Evolutionary conservation across 2,797 vertebrate genomes (phyloP), one percentile per base, ranked within the genome.

Genomic region (Poeciliopsis gracilis): DNA sequence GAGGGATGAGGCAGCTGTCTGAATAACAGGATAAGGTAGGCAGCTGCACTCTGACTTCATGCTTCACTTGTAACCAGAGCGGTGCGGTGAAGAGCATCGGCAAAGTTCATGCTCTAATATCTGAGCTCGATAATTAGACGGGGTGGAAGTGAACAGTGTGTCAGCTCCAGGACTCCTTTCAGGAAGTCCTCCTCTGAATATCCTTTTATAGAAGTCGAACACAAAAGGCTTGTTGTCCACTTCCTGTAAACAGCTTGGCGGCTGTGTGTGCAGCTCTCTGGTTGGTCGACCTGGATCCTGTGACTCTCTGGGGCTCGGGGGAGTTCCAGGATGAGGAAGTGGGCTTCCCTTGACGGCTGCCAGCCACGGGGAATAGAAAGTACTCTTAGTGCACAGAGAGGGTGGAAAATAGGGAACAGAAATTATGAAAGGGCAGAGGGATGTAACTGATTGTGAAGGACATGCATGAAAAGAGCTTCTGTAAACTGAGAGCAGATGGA

Each of bases 181-280:
- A 95, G 95, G 95, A 96, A 96, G 95, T 91, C 82, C 86, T 92
- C 90, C 6, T 72, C 90, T 92, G 90, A 92, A 95, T 95, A 95
- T 95, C 96, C 96, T 96, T 96, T 96, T 96, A 95, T 95, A 96
- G 95, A 96, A 90, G 93, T 93, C 57, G 80, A 95, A 94, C 82
- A 96, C 95, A 96, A 96, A 96, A 95, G 95, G 82, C 90, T 88
- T 86, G 88, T 86, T 93, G 93, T 92, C 89, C 90, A 91, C 92
- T 96, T 96, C 96, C 96, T 96, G 96, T 96, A 95, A 96, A 96
- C 95, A 96, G 92, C 93, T 93, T 77, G 74, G 84, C 41, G 77
- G 83, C 87, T 69, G 82, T 0, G 77, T 90, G 91, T 86, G 79
- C 88, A 2, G 75, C 36, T 2, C 18, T 80, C 82, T 88, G 84